Evolutionary conservation across 2,888 invertebrate genomes (phyloP), one percentile per base, ranked within the genome.

Genomic region (Nomada ruficornis): DNA sequence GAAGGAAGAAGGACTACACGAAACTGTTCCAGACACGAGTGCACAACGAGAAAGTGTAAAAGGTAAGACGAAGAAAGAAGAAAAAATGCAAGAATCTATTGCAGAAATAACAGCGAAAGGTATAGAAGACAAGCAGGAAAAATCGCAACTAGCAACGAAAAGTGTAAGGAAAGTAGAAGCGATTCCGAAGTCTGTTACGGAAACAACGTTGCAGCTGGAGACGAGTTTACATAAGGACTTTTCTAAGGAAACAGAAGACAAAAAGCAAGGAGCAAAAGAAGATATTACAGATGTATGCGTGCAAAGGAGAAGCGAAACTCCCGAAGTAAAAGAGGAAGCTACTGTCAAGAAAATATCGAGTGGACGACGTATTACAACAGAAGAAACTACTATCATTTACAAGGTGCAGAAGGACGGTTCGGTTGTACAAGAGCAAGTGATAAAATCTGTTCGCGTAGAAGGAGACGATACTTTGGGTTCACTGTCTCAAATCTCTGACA

Each of bases 311-410:
- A 7, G 29, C 4, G 29, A 36, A 54, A 65, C 54, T 10, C 71
- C 72, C 3, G 42, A 26, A 15, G 69, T 64, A n/a, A 75, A 64
- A 47, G 71, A 0, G 2, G 50, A 42, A 13, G 76, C 78, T 1
- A 11, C 70, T 0, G 23, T 72, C 4, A 78, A 55, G 9, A 82
- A 70, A 10, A 74, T 18, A 2, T 54, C 65, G 2, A 59, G 44
- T 0, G 82, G 84, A 15, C 82, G 67, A 18, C 77, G 57, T 0
- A 77, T 87, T 1, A 85, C 85, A 54, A 86, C 85, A 0, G 86
- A 86, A 18, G 87, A 86, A 29, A 86, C 86, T 13, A 86, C 87
- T 1, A 87, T 86, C 0, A 81, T 87, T 20, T 86, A 87, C 20
- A 86, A 87, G 18, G 83, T 86, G 0, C 87, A 83, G 36, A 75